Base-by-base conservation (phyloP, 2,888 invertebrate species). In the Rotaria magnacalcarata region DNA sequence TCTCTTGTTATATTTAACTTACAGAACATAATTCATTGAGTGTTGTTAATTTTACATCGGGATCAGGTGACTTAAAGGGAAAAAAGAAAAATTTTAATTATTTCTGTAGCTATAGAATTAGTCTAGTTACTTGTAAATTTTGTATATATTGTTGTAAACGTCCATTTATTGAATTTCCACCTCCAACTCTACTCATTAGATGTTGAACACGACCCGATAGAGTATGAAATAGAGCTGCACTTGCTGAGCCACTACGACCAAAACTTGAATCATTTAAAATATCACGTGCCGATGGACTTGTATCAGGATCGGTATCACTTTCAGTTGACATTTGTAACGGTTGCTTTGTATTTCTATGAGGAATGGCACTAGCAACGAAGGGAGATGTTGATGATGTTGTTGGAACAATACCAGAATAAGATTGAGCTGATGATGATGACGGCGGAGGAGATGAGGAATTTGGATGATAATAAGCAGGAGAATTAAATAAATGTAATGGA, bases 31-130 rank as follows among this genome's bases (percentile, higher is more conserved):
- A 47, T 47, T 85, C 85, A 56, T 80, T 84, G n/a, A 87, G 84
- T 43, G 87, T 85, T 21, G 84, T 86, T 34, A 85, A 74, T 75
- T 85, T 85, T 21, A 85, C 19, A 52, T 84, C 56, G 41, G 84
- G 84, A 67, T 87, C 85, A 2, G 84, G n/a, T 41, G 60, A 75
- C 50, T 85, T 60, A 14, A 87, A 84, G 2, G 60, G 58, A 21
- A 52, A 16, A 19, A 85, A 80, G 11, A 52, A n/a, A 19, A 85
- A 3, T 16, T 34, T 2, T 34, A 27, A 0, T 54, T 21, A 6
- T 54, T 54, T 7, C 3, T 54, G 10, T 21, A 34, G 34, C 34
- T 34, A 21, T 21, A 21, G 3, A 54, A 21, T 67, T 67, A 52
- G 16, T 52, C 1, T 52, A 52, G 2, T 67, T 34, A 67, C 67